Evolutionary conservation across 2,888 invertebrate species (phyloP).

Genomic region (Galerucella nymphaeae): DNA sequence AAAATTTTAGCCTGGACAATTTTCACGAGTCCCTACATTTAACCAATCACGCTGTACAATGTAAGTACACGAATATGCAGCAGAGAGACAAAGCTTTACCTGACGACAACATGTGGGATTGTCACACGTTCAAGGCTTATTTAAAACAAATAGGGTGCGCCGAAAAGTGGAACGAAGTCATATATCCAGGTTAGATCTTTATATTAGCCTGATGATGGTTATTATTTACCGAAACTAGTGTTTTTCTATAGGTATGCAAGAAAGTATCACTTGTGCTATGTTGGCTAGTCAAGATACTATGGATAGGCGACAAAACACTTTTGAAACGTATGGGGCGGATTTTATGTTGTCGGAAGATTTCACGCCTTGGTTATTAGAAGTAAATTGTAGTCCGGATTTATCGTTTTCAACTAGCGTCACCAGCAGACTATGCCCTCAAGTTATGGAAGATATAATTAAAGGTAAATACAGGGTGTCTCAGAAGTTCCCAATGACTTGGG

Average conservation of each 20-base stretch:
- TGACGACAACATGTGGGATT: constrained; percentile 96
- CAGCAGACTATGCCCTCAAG: constrained; percentile 85
- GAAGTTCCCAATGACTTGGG: no score
- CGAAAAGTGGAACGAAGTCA: constrained; percentile 84
- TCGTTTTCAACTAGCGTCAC: constrained; percentile 92
- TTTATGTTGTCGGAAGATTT: constrained; percentile 92
- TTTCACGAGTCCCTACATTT: constrained; percentile 94
- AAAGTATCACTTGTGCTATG: constrained; percentile 78
- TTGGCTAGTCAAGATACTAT: constrained; percentile 88
- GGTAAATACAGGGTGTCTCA: no score
- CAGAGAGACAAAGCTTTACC: constrained; percentile 83
- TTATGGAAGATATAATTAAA: constrained; percentile 91
- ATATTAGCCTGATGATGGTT: no score
- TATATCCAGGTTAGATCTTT: constrained; percentile 77
- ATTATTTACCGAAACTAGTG: background rate
- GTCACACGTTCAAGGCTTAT: constrained; percentile 78
- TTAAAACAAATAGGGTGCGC: constrained; percentile 78
- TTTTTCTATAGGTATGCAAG: constrained; percentile 57
- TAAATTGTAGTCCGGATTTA: constrained; percentile 93
- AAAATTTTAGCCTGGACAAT: constrained; percentile 85
- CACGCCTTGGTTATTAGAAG: constrained; percentile 93
- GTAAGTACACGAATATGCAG: constrained; percentile 79
- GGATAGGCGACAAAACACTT: constrained; percentile 85
- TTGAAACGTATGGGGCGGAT: constrained; percentile 94
- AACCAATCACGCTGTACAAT: constrained; percentile 93